Evolutionary conservation across 2,888 invertebrate genomes (phyloP).

Genomic region (Gryllus longicercus): DNA sequence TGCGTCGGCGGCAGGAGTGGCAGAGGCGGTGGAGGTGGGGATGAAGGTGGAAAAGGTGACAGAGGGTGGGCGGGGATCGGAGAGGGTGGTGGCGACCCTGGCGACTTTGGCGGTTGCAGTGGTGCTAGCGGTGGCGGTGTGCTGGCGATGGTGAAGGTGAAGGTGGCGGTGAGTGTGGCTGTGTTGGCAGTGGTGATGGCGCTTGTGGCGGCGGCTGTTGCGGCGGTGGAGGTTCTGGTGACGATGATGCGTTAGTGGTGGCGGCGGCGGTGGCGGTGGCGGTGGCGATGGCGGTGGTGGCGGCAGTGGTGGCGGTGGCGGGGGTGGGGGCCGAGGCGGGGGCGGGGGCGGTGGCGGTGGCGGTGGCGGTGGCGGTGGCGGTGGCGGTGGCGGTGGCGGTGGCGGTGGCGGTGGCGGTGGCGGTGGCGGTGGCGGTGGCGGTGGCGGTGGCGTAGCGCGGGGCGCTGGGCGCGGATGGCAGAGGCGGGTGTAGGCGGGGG

Average conservation of each 20-base stretch:
- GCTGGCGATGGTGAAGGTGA: neutral
- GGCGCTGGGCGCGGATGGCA: neutral
- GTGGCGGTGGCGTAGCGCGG: neutral
- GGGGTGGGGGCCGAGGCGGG: rapidly evolving
- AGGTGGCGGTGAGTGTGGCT: neutral
- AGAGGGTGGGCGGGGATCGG: too few species aligned
- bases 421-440: neutral
- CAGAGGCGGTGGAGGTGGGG: too few species aligned
- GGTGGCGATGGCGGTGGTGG: neutral
- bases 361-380: neutral
- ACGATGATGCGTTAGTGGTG: neutral
- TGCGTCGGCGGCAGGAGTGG: too few species aligned
- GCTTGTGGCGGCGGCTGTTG: too few species aligned
- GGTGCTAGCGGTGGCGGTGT: neutral
- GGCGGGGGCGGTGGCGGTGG: neutral
- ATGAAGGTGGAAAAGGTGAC: too few species aligned
- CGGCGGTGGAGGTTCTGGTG: neutral
- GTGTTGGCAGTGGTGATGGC: neutral
- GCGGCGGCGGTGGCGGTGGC: neutral
- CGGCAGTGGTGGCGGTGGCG: neutral
- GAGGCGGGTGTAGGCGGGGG: neutral
- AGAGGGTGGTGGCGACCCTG: too few species aligned
- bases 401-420: neutral
- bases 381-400: neutral
- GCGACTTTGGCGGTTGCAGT: neutral